Conservation (phyloP, 2,797 vertebrate species). For the Sarcoramphus papa region DNA sequence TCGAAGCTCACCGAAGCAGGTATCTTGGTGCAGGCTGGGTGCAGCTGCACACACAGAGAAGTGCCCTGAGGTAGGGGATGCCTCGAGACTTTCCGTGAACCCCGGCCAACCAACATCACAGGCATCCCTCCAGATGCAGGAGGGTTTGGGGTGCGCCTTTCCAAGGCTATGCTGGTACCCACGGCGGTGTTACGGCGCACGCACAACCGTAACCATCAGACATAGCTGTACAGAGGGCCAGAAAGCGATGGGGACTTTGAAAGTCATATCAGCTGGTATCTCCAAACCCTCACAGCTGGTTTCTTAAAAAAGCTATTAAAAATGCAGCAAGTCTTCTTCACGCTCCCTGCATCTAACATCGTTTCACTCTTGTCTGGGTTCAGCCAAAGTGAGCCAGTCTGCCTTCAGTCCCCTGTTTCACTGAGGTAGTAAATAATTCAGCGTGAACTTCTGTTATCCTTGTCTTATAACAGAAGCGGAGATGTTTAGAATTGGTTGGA, state of each 20-base stretch:
- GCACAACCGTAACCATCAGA: neutral
- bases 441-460: slow-evolving; percentile 26
- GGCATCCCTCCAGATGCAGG: rapidly evolving
- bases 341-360: neutral
- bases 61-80: neutral
- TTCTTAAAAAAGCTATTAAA: neutral
- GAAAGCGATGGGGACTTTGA: rapidly evolving
- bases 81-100: neutral
- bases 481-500: neutral
- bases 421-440: slow-evolving; percentile 11
- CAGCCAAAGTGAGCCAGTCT: neutral
- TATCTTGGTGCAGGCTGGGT: neutral
- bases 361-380: neutral
- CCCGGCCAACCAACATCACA: rapidly evolving
- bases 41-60: neutral
- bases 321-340: neutral
- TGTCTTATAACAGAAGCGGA: neutral
- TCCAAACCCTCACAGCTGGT: neutral
- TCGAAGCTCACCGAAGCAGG: rapidly evolving
- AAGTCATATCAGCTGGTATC: rapidly evolving
- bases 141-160: neutral
- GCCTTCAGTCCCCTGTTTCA: neutral
- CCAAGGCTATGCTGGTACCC: neutral
- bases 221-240: rapidly evolving
- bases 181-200: neutral